phyloP scores from a whole-genome alignment of 2,113 vertebrate genomes.

The Xiphophorus hellerii region DNA sequence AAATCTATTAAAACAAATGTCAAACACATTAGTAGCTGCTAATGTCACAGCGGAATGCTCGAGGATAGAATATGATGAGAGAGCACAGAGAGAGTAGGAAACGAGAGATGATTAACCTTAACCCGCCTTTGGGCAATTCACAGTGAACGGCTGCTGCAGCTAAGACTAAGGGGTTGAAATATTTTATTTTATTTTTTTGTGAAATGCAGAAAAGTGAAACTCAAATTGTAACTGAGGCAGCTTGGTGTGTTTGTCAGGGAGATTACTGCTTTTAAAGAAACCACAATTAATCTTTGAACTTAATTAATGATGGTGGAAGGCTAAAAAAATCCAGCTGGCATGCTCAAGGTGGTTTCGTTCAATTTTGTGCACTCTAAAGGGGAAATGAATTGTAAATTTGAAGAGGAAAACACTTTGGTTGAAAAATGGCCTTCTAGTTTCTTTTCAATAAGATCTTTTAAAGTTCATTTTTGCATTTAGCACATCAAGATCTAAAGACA shows the following conservation, averaged over 20 bases:
- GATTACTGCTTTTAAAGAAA: slow-evolving; percentile 23
- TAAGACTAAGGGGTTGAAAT: slow-evolving; percentile 25
- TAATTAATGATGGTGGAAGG: slow-evolving; percentile 21
- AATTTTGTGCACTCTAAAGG: background rate
- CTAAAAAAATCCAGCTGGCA: slow-evolving; percentile 14
- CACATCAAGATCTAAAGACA: background rate
- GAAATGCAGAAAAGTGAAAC: slow-evolving; percentile 19
- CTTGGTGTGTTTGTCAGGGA: slow-evolving; percentile 15
- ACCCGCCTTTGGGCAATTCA: slow-evolving; percentile 62
- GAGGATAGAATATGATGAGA: slow-evolving; percentile 52
- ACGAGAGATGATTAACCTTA: slow-evolving; percentile 72
- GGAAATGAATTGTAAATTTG: background rate
- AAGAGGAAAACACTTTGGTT: background rate
- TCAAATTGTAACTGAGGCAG: slow-evolving; percentile 11
- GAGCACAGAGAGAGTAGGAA: slow-evolving; percentile 39
- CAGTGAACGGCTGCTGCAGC: slow-evolving; percentile 36
- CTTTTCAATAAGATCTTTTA: background rate
- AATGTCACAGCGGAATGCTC: slow-evolving; percentile 60
- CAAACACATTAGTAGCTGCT: slow-evolving; percentile 68
- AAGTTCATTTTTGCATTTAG: background rate
- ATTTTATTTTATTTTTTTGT: slow-evolving; percentile 39
- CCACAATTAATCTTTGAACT: slow-evolving; percentile 12
- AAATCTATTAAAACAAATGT: slow-evolving; percentile 76
- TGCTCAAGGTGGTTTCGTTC: background rate
- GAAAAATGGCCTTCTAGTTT: background rate